phyloP scores from a whole-genome alignment of 30 jellyfish, hydroid and myxozoan genomes.

The Hydractinia echinata region DNA sequence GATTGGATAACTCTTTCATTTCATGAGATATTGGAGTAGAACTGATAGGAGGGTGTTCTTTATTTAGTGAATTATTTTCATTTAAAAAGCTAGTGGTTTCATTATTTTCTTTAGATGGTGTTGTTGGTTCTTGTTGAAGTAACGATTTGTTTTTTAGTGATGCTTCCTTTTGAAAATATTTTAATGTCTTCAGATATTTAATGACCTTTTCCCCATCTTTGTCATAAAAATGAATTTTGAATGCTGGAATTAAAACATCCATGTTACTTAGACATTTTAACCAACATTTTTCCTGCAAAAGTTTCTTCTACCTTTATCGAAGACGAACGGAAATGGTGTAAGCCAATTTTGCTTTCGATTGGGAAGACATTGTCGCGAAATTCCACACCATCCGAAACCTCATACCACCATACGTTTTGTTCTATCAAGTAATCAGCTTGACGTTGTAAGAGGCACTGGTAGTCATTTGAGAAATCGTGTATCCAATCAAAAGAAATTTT shows the following conservation, averaged over 20 bases:
- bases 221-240: neutral
- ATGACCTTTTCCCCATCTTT: too few relatives aligned
- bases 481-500: slow-evolving; percentile 7
- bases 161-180: too few relatives aligned
- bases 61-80: too few relatives aligned
- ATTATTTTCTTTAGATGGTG: too few relatives aligned
- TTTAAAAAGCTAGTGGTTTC: too few relatives aligned
- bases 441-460: slow-evolving; percentile 7
- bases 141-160: too few relatives aligned
- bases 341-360: neutral
- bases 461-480: neutral
- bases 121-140: too few relatives aligned
- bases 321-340: slow-evolving; percentile 20
- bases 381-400: neutral
- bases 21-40: too few relatives aligned
- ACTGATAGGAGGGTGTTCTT: too few relatives aligned
- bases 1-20: too few relatives aligned
- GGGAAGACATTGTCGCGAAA: neutral
- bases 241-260: slow-evolving; percentile 10
- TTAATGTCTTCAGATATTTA: too few relatives aligned
- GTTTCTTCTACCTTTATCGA: neutral
- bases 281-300: neutral
- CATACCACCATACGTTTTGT: slow-evolving; percentile 7
- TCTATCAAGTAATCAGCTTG: slow-evolving; percentile 17
- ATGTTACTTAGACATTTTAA: slow-evolving; percentile 7